These are phyloP conservation scores for Ranitomeya variabilis DNA, from an alignment of 2,113 vertebrate species.

Conservation along the genomic window DNA sequence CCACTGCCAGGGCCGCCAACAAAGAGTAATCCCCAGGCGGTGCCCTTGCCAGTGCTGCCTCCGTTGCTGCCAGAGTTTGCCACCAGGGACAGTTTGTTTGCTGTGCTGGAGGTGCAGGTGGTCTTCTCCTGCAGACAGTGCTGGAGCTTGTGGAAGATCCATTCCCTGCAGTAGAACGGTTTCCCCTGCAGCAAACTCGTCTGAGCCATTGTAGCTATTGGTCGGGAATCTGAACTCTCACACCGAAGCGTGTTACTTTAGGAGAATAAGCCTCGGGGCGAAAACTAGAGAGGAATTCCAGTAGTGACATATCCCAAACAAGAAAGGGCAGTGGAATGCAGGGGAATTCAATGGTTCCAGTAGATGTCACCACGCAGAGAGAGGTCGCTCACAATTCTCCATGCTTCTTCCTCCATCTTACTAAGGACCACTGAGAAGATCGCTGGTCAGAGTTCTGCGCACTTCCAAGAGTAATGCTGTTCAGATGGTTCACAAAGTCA, in stretches of 20 bases:
- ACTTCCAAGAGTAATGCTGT: conserved; percentile 59
- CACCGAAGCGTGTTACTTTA: conserved; percentile 67
- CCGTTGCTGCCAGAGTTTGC: conserved; percentile 72
- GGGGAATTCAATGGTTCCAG: conserved; percentile 39
- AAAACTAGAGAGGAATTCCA: conserved; percentile 41
- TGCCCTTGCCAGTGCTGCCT: conserved; percentile 74
- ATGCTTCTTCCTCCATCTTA: conserved; percentile 61
- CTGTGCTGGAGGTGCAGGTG: conserved; percentile 73
- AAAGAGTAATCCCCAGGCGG: conserved; percentile 91
- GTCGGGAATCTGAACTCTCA: conserved; percentile 64
- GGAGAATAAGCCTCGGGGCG: conserved; percentile 16
- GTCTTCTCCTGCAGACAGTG: conserved; percentile 98
- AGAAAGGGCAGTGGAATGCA: conserved; percentile 14
- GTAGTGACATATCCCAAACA: conserved; percentile 35
- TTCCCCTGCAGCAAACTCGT: conserved; percentile 97
- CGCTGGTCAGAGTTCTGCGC: conserved; percentile 60
- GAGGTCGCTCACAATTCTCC: conserved; percentile 50
- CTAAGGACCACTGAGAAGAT: conserved; percentile 39
- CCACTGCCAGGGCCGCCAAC: conserved; percentile 95
- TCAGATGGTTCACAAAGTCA: conserved; percentile 63
- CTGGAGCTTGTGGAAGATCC: conserved; percentile 99
- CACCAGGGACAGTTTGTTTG: conserved; percentile 71
- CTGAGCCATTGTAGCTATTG: conserved; percentile 87
- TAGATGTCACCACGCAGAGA: conserved; percentile 58
- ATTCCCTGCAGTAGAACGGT: conserved; percentile 97